phyloP scores from a whole-genome alignment of 2,888 invertebrate genomes.

The Liodrosophila aerea region DNA sequence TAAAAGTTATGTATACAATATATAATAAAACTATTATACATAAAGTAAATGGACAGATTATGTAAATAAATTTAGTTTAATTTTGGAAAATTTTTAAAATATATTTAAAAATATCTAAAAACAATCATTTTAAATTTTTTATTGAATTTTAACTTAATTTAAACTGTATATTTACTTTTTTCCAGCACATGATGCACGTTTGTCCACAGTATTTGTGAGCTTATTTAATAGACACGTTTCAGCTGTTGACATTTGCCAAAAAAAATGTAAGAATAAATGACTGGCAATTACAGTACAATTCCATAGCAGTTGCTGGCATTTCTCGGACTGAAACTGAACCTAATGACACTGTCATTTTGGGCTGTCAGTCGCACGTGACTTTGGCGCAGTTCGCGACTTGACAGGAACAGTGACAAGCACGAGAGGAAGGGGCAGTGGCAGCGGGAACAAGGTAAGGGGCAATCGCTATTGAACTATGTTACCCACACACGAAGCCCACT shows the following conservation, averaged over 20 bases:
- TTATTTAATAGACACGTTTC: constrained; percentile 59
- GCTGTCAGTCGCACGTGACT: constrained; percentile 75
- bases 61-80: no score
- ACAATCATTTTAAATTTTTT: no score
- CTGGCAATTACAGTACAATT: constrained; percentile 48
- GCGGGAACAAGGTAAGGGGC: background rate
- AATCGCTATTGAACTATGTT: background rate
- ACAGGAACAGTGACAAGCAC: no score
- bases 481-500: constrained; percentile 41
- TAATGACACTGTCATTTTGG: constrained; percentile 63
- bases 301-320: constrained; percentile 40
- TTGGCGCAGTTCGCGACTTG: constrained; percentile 40
- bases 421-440: background rate
- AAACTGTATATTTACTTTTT: background rate
- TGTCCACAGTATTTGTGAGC: constrained; percentile 14
- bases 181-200: background rate
- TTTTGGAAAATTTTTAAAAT: no score
- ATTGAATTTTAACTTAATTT: background rate
- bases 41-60: no score
- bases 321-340: constrained; percentile 15
- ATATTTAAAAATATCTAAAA: no score
- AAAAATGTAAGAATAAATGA: constrained; percentile 46
- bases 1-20: no score
- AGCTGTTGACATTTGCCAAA: constrained; percentile 58
- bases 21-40: no score